Conservation (phyloP, 1,140 invertebrate genomes). For the Pararge aegeria region DNA sequence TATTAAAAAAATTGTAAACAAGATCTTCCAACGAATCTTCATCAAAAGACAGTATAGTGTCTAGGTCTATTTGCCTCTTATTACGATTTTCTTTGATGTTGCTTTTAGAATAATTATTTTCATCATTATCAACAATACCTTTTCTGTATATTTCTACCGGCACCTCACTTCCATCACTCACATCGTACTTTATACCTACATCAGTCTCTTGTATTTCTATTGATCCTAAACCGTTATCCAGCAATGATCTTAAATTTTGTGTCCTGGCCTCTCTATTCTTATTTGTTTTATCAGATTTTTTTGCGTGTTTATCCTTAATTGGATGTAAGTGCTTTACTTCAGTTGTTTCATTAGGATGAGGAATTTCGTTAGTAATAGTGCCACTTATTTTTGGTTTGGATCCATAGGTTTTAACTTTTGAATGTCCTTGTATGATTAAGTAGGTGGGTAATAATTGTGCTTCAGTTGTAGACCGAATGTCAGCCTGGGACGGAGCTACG, state of each 20-base stretch:
- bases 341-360: constrained; percentile 75
- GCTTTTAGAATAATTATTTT: constrained; percentile 68
- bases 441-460: constrained; percentile 85
- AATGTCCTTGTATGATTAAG: constrained; percentile 90
- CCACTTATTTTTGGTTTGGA: constrained; percentile 70
- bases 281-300: constrained; percentile 42
- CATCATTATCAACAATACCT: constrained; percentile 80
- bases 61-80: constrained; percentile 60
- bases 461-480: constrained; percentile 83
- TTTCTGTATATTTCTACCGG: constrained; percentile 80
- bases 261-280: constrained; percentile 42
- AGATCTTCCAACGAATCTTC: constrained; percentile 67
- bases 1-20: constrained; percentile 42
- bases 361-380: constrained; percentile 49
- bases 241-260: constrained; percentile 58
- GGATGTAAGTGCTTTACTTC: constrained; percentile 82
- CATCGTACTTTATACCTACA: constrained; percentile 79
- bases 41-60: constrained; percentile 62
- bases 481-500: constrained; percentile 78
- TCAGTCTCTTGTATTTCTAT: constrained; percentile 80
- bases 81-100: constrained; percentile 45
- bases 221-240: constrained; percentile 62
- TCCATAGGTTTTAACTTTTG: constrained; percentile 90
- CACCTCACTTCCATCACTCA: constrained; percentile 73
- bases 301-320: constrained; percentile 60